phyloP scores from a whole-genome alignment of 2,888 invertebrate species.

The Amphimallon solstitiale region DNA sequence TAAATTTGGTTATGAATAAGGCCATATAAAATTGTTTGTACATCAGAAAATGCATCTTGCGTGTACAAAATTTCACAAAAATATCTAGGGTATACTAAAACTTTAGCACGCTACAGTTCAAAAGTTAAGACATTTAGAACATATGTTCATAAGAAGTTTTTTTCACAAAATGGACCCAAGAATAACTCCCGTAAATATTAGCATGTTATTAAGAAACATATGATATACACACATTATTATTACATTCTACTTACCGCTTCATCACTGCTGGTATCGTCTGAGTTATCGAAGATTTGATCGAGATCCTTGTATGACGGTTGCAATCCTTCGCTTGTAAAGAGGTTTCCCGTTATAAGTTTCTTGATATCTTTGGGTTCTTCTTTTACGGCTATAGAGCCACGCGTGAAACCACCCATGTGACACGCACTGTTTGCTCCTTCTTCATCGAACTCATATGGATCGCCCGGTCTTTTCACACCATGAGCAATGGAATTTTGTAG shows the following conservation, averaged over 20 bases:
- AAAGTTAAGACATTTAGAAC: too few relatives aligned
- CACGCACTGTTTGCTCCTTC: slow-evolving; percentile 67
- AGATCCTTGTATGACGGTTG: slow-evolving; percentile 90
- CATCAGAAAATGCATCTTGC: too few relatives aligned
- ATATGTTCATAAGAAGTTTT: too few relatives aligned
- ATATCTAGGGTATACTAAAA: too few relatives aligned
- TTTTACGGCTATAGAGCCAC: slow-evolving; percentile 62
- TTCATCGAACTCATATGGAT: slow-evolving; percentile 80
- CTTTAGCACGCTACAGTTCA: too few relatives aligned
- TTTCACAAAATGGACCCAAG: too few relatives aligned
- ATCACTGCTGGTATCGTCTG: slow-evolving; percentile 89
- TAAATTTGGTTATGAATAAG: too few relatives aligned
- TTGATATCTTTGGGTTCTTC: slow-evolving; percentile 61
- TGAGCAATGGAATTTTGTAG: slow-evolving; percentile 50
- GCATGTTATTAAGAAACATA: too few relatives aligned
- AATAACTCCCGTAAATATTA: too few relatives aligned
- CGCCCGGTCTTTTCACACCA: slow-evolving; percentile 63
- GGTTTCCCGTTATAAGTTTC: slow-evolving; percentile 72
- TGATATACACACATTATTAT: too few relatives aligned
- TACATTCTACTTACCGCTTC: slow-evolving; percentile 87
- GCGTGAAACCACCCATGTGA: slow-evolving; percentile 66
- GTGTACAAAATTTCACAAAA: too few relatives aligned
- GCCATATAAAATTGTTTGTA: too few relatives aligned
- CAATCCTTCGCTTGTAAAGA: slow-evolving; percentile 89
- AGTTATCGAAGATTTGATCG: slow-evolving; percentile 94